phyloP scores from a whole-genome alignment of 1,140 invertebrate species.

The Papilio helenus region DNA sequence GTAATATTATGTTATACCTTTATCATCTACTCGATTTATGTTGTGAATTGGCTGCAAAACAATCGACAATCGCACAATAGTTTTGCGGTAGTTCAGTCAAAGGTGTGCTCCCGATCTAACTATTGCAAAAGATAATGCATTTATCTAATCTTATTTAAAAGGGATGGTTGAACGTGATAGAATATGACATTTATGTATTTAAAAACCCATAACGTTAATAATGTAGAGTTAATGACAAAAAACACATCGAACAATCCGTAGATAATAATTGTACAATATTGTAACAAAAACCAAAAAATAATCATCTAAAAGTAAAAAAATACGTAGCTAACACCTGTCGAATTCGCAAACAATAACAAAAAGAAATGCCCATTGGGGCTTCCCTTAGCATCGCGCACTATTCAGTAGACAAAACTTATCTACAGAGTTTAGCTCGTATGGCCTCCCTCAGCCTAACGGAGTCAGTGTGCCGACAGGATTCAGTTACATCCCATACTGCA shows the following conservation, averaged over 20 bases:
- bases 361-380: background rate
- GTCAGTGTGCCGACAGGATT: conserved; percentile 26
- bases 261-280: background rate
- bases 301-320: background rate
- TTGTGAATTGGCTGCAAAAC: too few species aligned
- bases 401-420: background rate
- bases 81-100: too few species aligned
- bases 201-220: background rate
- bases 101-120: background rate
- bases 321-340: background rate
- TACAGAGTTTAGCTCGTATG: background rate
- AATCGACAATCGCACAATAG: too few species aligned
- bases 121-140: background rate
- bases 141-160: background rate
- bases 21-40: too few species aligned
- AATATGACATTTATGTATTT: background rate
- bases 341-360: conserved; percentile 5
- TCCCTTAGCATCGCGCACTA: background rate
- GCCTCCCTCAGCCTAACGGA: background rate
- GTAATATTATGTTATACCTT: background rate
- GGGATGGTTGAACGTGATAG: background rate
- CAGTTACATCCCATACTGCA: conserved; percentile 14
- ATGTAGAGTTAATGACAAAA: background rate
- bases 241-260: background rate
- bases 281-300: background rate